Conservation (phyloP, 2,113 vertebrate species). For the Macquaria australasica region DNA sequence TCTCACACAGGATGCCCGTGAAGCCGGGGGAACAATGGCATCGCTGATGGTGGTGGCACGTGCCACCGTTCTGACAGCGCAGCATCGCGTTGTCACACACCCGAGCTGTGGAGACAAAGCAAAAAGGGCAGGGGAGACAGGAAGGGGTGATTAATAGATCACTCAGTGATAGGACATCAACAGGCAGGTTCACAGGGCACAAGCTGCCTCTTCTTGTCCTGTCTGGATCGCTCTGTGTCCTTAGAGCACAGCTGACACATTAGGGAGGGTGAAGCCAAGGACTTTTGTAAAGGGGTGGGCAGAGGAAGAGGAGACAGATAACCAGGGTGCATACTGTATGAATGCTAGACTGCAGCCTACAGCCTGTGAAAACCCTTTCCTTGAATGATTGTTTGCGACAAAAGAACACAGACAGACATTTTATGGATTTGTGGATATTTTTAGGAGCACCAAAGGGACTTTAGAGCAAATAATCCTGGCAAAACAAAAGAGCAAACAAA, state of each 20-base stretch:
- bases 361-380: constrained; percentile 28
- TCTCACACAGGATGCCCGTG: constrained; percentile 93
- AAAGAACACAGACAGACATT: constrained; percentile 55
- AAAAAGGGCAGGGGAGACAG: constrained; percentile 63
- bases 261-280: constrained; percentile 64
- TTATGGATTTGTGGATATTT: constrained; percentile 59
- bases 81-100: constrained; percentile 95
- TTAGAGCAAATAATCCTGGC: constrained; percentile 49
- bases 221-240: constrained; percentile 64
- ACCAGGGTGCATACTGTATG: constrained; percentile 33
- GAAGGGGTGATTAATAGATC: constrained; percentile 75
- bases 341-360: constrained; percentile 13
- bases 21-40: constrained; percentile 92
- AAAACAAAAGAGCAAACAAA: constrained; percentile 67
- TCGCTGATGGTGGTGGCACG: constrained; percentile 92
- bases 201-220: constrained; percentile 73
- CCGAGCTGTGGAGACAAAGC: constrained; percentile 87
- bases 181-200: constrained; percentile 72
- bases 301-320: constrained; percentile 39
- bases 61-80: constrained; percentile 97
- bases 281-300: constrained; percentile 40
- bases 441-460: constrained; percentile 48
- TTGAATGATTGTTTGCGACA: constrained; percentile 53
- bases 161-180: constrained; percentile 62
- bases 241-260: constrained; percentile 64